These are phyloP conservation scores for Oceanodroma tethys DNA, from an alignment of 2,113 vertebrate species.

Conservation along the genomic window DNA sequence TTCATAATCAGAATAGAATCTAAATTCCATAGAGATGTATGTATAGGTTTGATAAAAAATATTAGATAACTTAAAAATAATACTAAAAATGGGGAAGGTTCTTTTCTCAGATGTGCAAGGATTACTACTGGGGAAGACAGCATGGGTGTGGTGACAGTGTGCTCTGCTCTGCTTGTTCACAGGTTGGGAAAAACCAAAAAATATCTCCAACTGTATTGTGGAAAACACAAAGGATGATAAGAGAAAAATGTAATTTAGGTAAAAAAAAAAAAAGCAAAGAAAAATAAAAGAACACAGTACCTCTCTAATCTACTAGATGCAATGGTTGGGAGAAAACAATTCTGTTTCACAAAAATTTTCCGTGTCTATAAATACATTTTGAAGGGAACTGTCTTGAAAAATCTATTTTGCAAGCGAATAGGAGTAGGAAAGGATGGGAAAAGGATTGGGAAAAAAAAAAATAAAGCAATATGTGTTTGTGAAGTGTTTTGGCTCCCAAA, in stretches of 20 bases:
- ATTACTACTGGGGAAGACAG: background rate
- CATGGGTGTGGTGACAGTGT: background rate
- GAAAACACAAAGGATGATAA: background rate
- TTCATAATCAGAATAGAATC: background rate
- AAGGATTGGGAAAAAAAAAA: background rate
- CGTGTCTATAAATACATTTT: background rate
- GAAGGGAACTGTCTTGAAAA: background rate
- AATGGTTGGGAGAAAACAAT: background rate
- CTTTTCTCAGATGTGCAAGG: background rate
- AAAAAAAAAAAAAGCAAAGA: background rate
- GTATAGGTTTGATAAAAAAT: background rate
- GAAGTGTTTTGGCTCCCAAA: conserved; percentile 31
- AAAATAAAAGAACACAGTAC: accelerated
- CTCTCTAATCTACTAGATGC: background rate
- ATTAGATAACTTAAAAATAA: background rate
- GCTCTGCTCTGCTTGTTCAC: background rate
- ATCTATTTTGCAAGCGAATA: background rate
- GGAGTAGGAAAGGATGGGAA: background rate
- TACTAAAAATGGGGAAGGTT: background rate
- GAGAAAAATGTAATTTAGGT: background rate
- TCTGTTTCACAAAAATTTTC: background rate
- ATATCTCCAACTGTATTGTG: background rate
- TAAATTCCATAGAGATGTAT: background rate
- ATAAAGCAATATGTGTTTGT: background rate
- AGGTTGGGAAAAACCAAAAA: background rate